phyloP scores from a whole-genome alignment of 2,113 vertebrate species.

The Dromaius novaehollandiae region DNA sequence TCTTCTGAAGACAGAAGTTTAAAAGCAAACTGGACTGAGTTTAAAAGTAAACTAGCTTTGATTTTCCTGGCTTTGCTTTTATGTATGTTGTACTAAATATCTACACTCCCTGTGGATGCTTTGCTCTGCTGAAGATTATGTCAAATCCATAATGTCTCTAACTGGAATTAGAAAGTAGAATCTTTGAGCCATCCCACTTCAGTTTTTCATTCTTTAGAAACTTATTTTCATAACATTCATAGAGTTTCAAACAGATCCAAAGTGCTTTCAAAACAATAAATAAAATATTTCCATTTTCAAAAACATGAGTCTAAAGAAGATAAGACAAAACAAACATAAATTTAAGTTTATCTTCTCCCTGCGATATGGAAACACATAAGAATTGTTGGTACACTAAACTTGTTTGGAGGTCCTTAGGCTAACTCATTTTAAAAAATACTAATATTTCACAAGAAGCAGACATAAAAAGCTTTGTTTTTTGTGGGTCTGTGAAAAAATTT shows the following conservation, averaged over 20 bases:
- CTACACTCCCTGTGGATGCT: neutral
- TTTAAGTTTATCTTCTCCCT: neutral
- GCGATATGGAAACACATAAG: neutral
- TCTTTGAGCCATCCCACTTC: neutral
- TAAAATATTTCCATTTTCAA: too few relatives aligned
- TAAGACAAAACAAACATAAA: neutral
- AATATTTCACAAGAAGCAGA: neutral
- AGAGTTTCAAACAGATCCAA: neutral
- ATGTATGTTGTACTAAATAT: neutral
- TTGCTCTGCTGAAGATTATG: neutral
- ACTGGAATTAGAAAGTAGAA: neutral
- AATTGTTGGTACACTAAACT: neutral
- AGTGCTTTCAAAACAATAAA: neutral
- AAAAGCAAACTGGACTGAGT: conserved; percentile 19
- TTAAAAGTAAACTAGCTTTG: conserved; percentile 31
- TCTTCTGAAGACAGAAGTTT: conserved; percentile 13
- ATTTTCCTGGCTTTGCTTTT: conserved; percentile 19
- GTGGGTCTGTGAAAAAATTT: neutral
- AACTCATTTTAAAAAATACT: neutral
- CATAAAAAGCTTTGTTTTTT: neutral
- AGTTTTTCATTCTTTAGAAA: neutral
- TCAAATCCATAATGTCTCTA: neutral
- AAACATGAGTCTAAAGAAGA: neutral
- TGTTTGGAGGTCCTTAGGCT: neutral
- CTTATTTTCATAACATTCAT: neutral